Evolutionary conservation across 2,888 invertebrate genomes (phyloP).

Genomic region (Heliconius ismenius): DNA sequence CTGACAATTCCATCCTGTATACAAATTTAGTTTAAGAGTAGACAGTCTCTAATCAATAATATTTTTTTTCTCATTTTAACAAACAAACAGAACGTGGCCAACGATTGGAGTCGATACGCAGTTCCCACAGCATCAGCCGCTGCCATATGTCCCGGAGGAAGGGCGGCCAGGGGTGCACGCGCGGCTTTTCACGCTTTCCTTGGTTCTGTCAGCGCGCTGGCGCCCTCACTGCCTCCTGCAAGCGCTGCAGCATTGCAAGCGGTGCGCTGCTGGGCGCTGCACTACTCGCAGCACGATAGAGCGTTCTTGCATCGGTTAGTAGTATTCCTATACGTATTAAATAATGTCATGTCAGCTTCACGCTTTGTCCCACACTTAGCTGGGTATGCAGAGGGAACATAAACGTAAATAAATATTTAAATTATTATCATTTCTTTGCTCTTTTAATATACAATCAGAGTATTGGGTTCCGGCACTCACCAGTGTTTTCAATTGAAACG

Average conservation of each 20-base stretch:
- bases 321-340: not conserved
- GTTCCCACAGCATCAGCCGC: constrained; percentile 62
- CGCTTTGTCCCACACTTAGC: no score
- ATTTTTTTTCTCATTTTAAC: not conserved
- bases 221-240: constrained; percentile 92
- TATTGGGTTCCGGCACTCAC: not conserved
- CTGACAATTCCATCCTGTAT: no score
- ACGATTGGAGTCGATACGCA: constrained; percentile 51
- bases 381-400: no score
- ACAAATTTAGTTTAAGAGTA: no score
- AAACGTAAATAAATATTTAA: not conserved
- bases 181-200: constrained; percentile 92
- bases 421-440: not conserved
- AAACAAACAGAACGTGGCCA: constrained; percentile 48
- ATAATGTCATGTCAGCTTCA: no score
- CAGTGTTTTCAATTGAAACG: no score
- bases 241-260: constrained; percentile 95
- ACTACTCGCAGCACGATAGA: constrained; percentile 94
- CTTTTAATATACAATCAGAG: not conserved
- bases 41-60: not conserved
- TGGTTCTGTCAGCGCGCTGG: constrained; percentile 95
- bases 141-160: constrained; percentile 71
- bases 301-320: constrained; percentile 89
- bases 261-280: constrained; percentile 95
- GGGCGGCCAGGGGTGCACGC: constrained; percentile 70